phyloP scores from a whole-genome alignment of 2,888 invertebrate species.

The Malacosoma neustria region DNA sequence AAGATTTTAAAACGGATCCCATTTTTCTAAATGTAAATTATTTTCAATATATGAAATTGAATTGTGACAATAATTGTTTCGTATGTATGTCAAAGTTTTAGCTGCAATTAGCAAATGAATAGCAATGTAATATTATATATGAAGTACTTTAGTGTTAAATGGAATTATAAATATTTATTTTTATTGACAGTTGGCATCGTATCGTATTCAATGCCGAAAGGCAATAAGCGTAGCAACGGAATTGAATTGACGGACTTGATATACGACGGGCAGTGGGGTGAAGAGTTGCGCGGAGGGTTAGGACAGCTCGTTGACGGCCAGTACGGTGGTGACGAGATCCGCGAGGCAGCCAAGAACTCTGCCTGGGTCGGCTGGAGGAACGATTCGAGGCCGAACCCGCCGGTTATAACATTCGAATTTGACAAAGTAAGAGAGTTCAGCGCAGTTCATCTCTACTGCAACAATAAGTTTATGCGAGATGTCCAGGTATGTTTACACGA shows the following conservation, averaged over 20 bases:
- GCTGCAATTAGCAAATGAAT: too few relatives aligned
- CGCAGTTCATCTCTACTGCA: conserved; percentile 85
- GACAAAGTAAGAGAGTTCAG: conserved; percentile 91
- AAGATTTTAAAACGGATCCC: too few relatives aligned
- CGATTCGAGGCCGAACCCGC: conserved; percentile 78
- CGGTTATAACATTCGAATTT: conserved; percentile 86
- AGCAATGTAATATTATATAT: too few relatives aligned
- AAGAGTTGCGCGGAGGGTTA: conserved; percentile 83
- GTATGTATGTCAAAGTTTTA: too few relatives aligned
- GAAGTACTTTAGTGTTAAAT: too few relatives aligned
- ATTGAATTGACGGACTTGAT: conserved; percentile 89
- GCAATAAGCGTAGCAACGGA: conserved; percentile 85
- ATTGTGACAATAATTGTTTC: too few relatives aligned
- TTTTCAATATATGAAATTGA: too few relatives aligned
- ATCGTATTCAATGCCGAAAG: conserved; percentile 92
- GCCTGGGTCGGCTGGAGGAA: conserved; percentile 96
- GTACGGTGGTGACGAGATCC: conserved; percentile 80
- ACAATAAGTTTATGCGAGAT: conserved; percentile 89
- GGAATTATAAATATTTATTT: too few relatives aligned
- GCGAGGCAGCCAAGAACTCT: conserved; percentile 74
- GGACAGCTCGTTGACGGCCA: conserved; percentile 91
- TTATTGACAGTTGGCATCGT: conserved; percentile 82
- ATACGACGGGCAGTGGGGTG: conserved; percentile 90
- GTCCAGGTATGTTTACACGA: conserved; percentile 77
- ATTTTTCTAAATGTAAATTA: too few relatives aligned